Percentiles rank a stretch among this genome's conserved stretches.
Evolutionary conservation across 1,140 invertebrate species (phyloP).

Genomic region (Amphibalanus amphitrite): DNA sequence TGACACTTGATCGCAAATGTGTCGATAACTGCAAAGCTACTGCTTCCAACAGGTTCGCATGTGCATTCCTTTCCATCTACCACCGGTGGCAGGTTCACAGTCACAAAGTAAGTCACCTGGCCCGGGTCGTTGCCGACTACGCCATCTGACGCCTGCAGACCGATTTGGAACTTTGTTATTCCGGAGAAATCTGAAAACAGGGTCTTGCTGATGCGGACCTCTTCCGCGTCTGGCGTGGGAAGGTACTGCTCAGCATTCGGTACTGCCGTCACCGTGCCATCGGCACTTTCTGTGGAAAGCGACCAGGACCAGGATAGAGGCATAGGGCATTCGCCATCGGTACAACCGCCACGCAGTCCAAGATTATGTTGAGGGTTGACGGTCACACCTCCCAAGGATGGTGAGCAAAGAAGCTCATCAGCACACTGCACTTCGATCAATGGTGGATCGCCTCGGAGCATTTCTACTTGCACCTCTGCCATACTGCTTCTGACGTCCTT

Average conservation of each 20-base stretch:
- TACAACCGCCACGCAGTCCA: background rate
- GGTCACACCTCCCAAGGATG: background rate
- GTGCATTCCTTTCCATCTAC: background rate
- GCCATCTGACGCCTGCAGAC: background rate
- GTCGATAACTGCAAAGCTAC: too few species aligned
- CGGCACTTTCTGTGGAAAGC: background rate
- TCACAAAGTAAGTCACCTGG: background rate
- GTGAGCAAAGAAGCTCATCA: background rate
- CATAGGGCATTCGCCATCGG: background rate
- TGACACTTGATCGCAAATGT: too few species aligned
- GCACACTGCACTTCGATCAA: background rate
- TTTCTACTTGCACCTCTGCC: background rate
- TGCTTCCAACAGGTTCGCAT: background rate
- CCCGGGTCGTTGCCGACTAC: too few species aligned
- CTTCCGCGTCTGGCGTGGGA: background rate
- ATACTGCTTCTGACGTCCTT: background rate
- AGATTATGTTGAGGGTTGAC: background rate
- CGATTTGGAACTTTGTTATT: background rate
- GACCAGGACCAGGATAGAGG: background rate
- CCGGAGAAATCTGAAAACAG: background rate
- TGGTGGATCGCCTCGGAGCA: background rate
- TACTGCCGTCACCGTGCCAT: background rate
- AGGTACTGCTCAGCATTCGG: too few species aligned
- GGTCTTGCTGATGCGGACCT: background rate
- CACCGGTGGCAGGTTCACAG: background rate